Evolutionary conservation across 2,113 vertebrate species (phyloP), one percentile per base, ranked within the genome.

Genomic region (Gavia stellata): DNA sequence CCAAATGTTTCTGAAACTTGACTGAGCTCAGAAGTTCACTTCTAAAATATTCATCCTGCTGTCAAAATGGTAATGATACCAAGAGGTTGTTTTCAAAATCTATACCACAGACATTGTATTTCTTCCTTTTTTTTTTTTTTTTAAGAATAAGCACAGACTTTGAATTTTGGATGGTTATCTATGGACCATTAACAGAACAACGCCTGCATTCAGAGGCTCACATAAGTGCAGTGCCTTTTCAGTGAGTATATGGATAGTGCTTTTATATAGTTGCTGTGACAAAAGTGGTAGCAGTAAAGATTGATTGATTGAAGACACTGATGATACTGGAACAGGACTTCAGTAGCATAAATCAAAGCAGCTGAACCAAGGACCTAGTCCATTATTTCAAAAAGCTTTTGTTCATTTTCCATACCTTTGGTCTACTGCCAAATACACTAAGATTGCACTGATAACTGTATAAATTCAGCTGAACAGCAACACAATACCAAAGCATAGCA

Each of bases 381-480:
- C 47, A n/a, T 90, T 88, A 83, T 96, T 95, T 93, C 67, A 90
- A 59, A 88, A 90, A 86, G 17, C 26, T 38, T 80, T 70, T 86
- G 23, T 53, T 93, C 33, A 40, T 90, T 82, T 86, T 90, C 71
- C 14, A 2, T 90, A 38, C 33, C 23, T 86, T 83, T 90, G 50
- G 36, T 91, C 49, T 82, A 40, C 42, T 86, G 49, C 49, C 63
- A 88, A 78, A 78, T 73, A 26, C 50, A 29, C 17, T 82, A 70
- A 84, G 56, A 77, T 65, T 75, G 28, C 23, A 23, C 25, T 80
- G 74, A 12, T 72, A 86, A 50, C 23, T 36, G 17, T 56, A 44
- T 53, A 56, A 68, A 47, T 85, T 90, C 62, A 73, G 9, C 58
- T 31, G 36, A 92, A 58, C 23, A 84, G 53, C 47, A 82, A 8